Conservation (phyloP, 2,797 vertebrate genomes). For the Acanthurus leucopareius region DNA sequence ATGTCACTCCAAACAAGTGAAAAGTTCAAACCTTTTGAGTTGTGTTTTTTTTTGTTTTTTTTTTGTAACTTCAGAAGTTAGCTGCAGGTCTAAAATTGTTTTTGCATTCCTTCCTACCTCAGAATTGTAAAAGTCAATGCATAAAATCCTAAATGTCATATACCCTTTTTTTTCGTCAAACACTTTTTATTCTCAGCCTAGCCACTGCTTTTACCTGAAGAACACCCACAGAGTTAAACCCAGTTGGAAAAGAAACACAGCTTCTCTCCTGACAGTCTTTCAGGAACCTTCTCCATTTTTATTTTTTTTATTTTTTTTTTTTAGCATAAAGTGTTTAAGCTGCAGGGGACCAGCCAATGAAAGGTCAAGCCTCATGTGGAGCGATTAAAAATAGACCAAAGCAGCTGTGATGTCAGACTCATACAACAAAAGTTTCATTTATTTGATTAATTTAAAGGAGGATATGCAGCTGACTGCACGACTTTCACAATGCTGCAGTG, state of each 20-base stretch:
- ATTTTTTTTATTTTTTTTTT: slow-evolving; percentile 22
- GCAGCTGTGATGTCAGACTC: slow-evolving; percentile 25
- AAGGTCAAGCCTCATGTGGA: slow-evolving; percentile 52
- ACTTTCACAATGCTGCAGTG: slow-evolving; percentile 5
- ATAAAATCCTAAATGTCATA: slow-evolving; percentile 40
- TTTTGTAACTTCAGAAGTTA: slow-evolving; percentile 12
- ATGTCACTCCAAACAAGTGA: not conserved
- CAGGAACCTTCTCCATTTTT: slow-evolving; percentile 9
- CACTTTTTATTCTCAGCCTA: slow-evolving; percentile 8
- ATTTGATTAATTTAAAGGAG: slow-evolving; percentile 25
- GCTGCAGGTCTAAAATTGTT: not conserved
- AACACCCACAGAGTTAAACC: slow-evolving; percentile 13
- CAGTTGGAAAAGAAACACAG: slow-evolving; percentile 17
- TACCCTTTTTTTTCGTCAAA: not conserved
- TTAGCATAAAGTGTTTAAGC: slow-evolving; percentile 42
- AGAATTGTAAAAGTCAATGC: slow-evolving; percentile 2
- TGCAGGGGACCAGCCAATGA: slow-evolving; percentile 48
- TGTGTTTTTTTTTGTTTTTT: too few species aligned
- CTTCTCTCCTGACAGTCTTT: slow-evolving; percentile 25
- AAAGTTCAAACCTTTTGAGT: not conserved
- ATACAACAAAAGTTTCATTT: slow-evolving; percentile 1
- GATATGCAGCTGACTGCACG: not conserved
- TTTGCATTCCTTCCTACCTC: not conserved
- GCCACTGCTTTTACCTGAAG: slow-evolving; percentile 28
- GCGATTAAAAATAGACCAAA: slow-evolving; percentile 45